These are phyloP conservation scores for Sardina pilchardus DNA, from an alignment of 2,113 vertebrate species.

Conservation along the genomic window DNA sequence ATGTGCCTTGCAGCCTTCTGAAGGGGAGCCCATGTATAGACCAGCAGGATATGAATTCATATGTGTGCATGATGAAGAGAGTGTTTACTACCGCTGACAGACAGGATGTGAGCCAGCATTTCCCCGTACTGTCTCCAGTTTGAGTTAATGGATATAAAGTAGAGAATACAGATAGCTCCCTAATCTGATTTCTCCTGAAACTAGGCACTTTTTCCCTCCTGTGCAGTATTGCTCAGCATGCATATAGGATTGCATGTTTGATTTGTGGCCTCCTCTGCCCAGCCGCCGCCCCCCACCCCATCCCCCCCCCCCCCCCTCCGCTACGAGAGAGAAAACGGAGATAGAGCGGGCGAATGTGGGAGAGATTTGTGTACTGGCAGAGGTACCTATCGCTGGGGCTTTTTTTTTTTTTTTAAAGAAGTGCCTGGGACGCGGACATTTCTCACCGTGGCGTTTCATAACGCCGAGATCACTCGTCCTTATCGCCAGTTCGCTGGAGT, in stretches of 20 bases:
- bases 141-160: conserved; percentile 24
- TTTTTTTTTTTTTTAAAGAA: conserved; percentile 25
- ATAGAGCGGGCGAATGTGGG: not conserved
- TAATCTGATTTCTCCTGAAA: conserved; percentile 21
- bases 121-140: conserved; percentile 6
- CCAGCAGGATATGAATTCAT: not conserved
- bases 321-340: not conserved
- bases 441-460: conserved; percentile 35
- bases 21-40: not conserved
- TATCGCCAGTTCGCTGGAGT: conserved; percentile 24
- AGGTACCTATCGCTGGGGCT: not conserved
- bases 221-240: conserved; percentile 8
- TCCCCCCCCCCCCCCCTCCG: no score
- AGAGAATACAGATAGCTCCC: conserved; percentile 25
- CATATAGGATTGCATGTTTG: conserved; percentile 4
- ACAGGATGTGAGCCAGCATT: not conserved
- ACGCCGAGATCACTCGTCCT: conserved; percentile 33
- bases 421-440: conserved; percentile 16
- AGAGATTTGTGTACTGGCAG: conserved; percentile 23
- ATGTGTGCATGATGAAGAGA: conserved; percentile 6
- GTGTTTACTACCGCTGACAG: not conserved
- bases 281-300: no score
- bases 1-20: not conserved
- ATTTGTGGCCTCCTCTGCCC: conserved; percentile 23
- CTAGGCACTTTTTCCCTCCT: not conserved